Percentiles rank a stretch among this genome's conserved stretches.
phyloP scores from a whole-genome alignment of 1,140 invertebrate genomes.

The Drosophila pruinosa region DNA sequence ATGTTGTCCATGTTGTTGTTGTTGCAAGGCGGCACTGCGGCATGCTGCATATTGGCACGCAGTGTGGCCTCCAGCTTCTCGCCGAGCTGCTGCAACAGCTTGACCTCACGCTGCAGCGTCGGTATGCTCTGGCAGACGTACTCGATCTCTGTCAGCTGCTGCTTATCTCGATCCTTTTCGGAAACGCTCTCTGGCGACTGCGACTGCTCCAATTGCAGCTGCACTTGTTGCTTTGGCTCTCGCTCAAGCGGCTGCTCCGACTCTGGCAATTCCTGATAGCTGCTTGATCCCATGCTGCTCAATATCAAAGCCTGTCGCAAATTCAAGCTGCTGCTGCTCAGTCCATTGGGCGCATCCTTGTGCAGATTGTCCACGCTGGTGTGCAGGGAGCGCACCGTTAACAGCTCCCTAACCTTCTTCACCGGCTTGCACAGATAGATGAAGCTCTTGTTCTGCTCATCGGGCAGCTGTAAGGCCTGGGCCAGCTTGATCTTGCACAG shows the following conservation, averaged over 20 bases:
- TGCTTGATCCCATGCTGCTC: constrained; percentile 9
- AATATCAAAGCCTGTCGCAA: neutral
- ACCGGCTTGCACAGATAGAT: constrained; percentile 65
- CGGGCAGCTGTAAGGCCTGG: constrained; percentile 30
- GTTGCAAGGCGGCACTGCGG: too few relatives aligned
- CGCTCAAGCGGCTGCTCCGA: constrained; percentile 40
- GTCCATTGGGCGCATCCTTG: neutral
- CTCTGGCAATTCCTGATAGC: constrained; percentile 32
- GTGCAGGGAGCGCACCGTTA: constrained; percentile 35
- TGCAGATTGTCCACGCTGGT: constrained; percentile 24
- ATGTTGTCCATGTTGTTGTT: too few relatives aligned
- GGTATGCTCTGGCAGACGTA: constrained; percentile 63
- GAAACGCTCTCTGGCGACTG: too few relatives aligned
- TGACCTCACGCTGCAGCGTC: constrained; percentile 62
- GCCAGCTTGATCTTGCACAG: constrained; percentile 24
- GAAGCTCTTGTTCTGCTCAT: constrained; percentile 58
- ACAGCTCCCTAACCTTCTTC: constrained; percentile 46
- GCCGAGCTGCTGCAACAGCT: constrained; percentile 56
- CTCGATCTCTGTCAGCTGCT: constrained; percentile 27
- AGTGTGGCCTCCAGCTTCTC: constrained; percentile 54
- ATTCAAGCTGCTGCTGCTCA: neutral
- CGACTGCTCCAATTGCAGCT: neutral
- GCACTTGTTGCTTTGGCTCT: constrained; percentile 24
- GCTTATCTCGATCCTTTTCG: too few relatives aligned
- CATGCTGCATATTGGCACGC: neutral